Evolutionary conservation across 2,888 invertebrate species (phyloP), one percentile per base, ranked within the genome.

Genomic region (Ornithoptera priamus): DNA sequence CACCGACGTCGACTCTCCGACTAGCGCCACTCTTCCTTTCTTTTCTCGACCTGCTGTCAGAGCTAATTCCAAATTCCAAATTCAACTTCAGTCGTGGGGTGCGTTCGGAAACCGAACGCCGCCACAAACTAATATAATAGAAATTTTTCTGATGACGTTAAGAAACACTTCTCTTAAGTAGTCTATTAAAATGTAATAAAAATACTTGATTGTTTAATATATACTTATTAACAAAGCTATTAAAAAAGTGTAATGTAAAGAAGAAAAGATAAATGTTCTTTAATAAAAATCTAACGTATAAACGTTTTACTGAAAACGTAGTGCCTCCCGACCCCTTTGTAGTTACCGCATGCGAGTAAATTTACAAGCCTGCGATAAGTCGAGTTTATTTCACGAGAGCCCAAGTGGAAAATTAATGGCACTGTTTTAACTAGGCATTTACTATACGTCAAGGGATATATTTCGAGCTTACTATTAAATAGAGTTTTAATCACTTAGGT

Each of bases 361-460:
- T 78, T 75, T 77, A 75, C 79, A 77, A 76, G 72, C 70, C 69
- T 68, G 75, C 77, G 77, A 80, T 78, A 78, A 75, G 74, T 73
- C 61, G 72, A 72, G 76, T 73, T 69, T 65, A 67, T 62, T 72
- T 70, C 62, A 70, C 67, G 64, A 39, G 56, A 63, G 30, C 63
- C 67, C 67, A 64, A 64, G 67, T 70, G 70, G 67, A 70, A 70
- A 70, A 70, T 70, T 67, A 70, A 70, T 67, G 53, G 70, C 56
- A 60, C 64, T 60, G 59, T 70, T 70, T 70, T 67, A 67, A 63
- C 62, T 60, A 64, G 60, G 56, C 60, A 61, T 70, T 70, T 70
- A 66, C 58, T 66, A 65, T 58, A 62, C 65, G 61, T 36, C 62
- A 18, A 57, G 56, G 57, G 65, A 61, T 69, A 22, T 61, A 36